Base-by-base conservation (phyloP, 2,113 vertebrate genomes). In the Microcebus tavaratra region DNA sequence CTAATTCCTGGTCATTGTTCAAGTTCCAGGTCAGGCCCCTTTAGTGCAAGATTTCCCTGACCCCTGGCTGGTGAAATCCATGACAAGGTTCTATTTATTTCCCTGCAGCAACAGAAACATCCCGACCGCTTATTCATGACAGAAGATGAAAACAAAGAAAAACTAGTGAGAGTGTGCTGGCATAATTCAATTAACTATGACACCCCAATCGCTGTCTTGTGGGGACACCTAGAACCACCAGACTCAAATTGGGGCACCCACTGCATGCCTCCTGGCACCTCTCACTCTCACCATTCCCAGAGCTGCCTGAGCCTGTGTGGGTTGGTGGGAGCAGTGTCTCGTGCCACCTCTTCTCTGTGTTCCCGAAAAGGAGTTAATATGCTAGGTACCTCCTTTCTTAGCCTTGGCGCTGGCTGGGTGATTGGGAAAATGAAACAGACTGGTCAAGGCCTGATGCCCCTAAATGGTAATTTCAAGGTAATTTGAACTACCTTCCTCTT, bases 391-490 rank as follows among this genome's bases (percentile, higher is more conserved):
- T 61, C 65, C 48, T 59, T 93, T n/a, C 88, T 80, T 2, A 8
- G 91, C 82, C 88, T 80, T 67, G 31, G 14, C 0, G 23, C 78
- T 92, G 39, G 17, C n/a, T 45, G 67, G 68, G 15, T 96, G 59
- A 95, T 7, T 68, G 91, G 79, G 93, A 92, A 97, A 97, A 97
- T 95, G 94, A 97, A 98, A 59, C 17, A 91, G 72, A 83, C 39
- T 57, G 75, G 79, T 57, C 78, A 95, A 92, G 3, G 70, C 72
- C 88, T 84, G 80, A 31, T 0, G 0, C 73, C 90, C 91, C 82
- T 94, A 93, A 97, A 97, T 96, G 97, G 75, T 79, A 92, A 98
- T 98, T 98, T 98, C 97, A 98, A 97, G 97, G 97, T 88, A 97
- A 97, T 98, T 81, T 98, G 90, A 97, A 92, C 94, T 98, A 78